Evolutionary conservation across 2,888 invertebrate genomes (phyloP).

Genomic region (Kuschelorhynchus macadamiae): DNA sequence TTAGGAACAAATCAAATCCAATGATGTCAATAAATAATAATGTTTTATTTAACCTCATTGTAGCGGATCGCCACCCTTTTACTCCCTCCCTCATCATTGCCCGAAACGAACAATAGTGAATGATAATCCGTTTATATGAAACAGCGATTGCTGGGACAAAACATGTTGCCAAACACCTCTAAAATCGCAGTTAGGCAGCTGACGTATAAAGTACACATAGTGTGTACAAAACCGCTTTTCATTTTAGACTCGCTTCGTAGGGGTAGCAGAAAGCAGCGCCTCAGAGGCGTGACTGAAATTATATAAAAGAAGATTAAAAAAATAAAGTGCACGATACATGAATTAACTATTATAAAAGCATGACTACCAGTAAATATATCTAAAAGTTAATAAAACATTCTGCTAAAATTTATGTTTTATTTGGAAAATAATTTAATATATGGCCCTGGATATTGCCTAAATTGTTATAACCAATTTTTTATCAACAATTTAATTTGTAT

Average conservation of each 20-base stretch:
- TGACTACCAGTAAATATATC: no score
- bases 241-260: neutral
- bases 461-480: no score
- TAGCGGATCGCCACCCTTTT: constrained; percentile 4
- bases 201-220: constrained; percentile 57
- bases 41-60: no score
- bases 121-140: constrained; percentile 46
- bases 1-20: no score
- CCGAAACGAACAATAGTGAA: constrained; percentile 35
- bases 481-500: no score
- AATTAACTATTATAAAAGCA: no score
- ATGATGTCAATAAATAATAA: no score
- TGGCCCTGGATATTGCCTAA: no score
- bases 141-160: constrained; percentile 42
- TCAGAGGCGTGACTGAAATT: constrained; percentile 1
- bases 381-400: no score
- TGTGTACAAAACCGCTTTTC: constrained; percentile 45
- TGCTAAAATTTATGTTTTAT: no score
- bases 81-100: constrained; percentile 29
- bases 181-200: constrained; percentile 57
- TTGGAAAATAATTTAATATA: no score
- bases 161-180: constrained; percentile 58
- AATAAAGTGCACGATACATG: no score
- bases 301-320: neutral
- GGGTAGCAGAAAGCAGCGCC: neutral